Evolutionary conservation across 2,888 invertebrate species (phyloP).

Genomic region (Polymixis lichenea): DNA sequence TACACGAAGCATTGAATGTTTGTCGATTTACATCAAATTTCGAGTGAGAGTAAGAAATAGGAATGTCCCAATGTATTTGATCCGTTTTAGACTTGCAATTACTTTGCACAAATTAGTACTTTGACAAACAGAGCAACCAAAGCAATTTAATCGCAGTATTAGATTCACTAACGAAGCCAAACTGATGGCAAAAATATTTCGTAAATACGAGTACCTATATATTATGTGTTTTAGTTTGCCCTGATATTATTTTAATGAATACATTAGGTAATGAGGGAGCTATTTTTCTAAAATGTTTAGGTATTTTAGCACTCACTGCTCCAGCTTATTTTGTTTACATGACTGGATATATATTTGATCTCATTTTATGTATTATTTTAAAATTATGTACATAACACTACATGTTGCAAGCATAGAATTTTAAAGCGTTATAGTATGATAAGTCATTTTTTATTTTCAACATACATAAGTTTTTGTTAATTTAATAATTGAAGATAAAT

Average conservation of each 20-base stretch:
- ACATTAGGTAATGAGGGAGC: constrained; percentile 66
- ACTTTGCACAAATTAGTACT: constrained; percentile 64
- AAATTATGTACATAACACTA: constrained; percentile 80
- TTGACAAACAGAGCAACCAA: constrained; percentile 74
- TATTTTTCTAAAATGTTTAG: constrained; percentile 73
- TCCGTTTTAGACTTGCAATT: constrained; percentile 62
- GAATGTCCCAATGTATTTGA: constrained; percentile 66
- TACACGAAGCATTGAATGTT: constrained; percentile 69
- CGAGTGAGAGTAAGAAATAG: constrained; percentile 68
- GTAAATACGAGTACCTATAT: constrained; percentile 59
- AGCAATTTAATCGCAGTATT: constrained; percentile 69
- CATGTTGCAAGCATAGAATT: constrained; percentile 75
- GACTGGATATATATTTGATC: constrained; percentile 86
- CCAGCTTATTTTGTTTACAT: constrained; percentile 76
- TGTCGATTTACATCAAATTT: constrained; percentile 75
- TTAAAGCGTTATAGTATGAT: constrained; percentile 70
- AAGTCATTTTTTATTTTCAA: constrained; percentile 69
- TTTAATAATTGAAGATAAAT: constrained; percentile 62
- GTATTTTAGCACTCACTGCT: constrained; percentile 76
- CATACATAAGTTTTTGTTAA: constrained; percentile 64
- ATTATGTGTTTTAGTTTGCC: constrained; percentile 60
- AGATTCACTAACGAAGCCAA: constrained; percentile 62
- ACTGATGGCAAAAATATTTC: constrained; percentile 59
- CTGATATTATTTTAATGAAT: constrained; percentile 66
- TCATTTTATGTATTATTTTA: constrained; percentile 86